These are phyloP conservation scores for Montipora foliosa DNA, from an alignment of 64 coral and sea anemone genomes.

Conservation along the genomic window DNA sequence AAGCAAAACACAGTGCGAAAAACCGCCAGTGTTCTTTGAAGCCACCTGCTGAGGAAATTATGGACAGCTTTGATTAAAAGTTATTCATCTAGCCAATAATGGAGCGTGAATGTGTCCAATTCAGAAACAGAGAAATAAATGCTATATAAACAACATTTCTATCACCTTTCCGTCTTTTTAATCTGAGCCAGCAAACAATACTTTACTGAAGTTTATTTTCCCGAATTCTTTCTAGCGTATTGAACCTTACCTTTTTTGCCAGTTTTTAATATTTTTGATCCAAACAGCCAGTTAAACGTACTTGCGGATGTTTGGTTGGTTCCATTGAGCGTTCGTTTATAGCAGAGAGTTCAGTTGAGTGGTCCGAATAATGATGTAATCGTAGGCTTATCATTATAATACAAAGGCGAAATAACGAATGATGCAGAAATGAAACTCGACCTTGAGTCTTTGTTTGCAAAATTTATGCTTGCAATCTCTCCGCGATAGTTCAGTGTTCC, in stretches of 20 bases:
- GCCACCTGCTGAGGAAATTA: conserved; percentile 1
- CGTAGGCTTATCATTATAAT: not conserved
- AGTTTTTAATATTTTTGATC: not conserved
- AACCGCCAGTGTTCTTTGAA: not conserved
- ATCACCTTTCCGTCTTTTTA: not conserved
- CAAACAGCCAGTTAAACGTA: not conserved
- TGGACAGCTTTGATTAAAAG: conserved; percentile 3
- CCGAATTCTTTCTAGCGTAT: not conserved
- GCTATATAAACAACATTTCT: not conserved
- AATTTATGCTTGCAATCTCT: not conserved
- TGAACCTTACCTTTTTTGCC: too few relatives aligned
- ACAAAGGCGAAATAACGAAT: too few relatives aligned
- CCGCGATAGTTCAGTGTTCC: not conserved
- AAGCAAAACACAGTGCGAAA: not conserved
- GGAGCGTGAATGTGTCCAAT: not conserved
- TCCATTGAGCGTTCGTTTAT: too few relatives aligned
- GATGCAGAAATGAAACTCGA: too few relatives aligned
- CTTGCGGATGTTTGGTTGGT: not conserved
- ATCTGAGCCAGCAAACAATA: not conserved
- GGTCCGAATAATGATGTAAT: not conserved
- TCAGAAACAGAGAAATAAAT: not conserved
- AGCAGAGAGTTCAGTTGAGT: not conserved
- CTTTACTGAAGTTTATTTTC: not conserved
- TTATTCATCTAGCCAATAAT: conserved; percentile 3
- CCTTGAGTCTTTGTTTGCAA: not conserved